A percentile compares a stretch with the other conserved stretches of the same genome.
Evolutionary conservation across 2,888 invertebrate species (phyloP).

Genomic region (Neoascia interrupta): DNA sequence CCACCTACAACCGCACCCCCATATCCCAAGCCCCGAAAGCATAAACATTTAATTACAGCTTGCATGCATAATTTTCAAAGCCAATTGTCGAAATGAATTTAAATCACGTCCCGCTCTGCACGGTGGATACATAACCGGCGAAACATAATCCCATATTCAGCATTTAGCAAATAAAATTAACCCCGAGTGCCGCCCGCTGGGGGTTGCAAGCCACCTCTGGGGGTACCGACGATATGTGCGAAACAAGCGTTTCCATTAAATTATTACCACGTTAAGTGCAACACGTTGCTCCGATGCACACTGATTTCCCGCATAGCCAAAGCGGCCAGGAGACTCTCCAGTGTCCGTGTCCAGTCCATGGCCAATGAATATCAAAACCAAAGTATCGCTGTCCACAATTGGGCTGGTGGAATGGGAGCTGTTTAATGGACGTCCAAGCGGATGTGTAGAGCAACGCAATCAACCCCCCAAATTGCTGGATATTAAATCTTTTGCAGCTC

Average conservation of each 20-base stretch:
- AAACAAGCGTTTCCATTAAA: constrained; percentile 61
- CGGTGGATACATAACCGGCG: constrained; percentile 6
- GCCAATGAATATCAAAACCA: constrained; percentile 12
- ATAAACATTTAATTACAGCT: constrained; percentile 69
- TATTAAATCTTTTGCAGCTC: constrained; percentile 63
- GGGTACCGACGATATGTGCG: constrained; percentile 16
- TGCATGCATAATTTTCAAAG: constrained; percentile 68
- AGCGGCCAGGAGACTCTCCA: neutral
- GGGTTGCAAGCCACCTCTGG: constrained; percentile 4
- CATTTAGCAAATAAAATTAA: constrained; percentile 68
- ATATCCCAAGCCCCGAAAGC: constrained; percentile 16
- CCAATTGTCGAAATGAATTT: constrained; percentile 69
- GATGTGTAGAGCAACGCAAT: constrained; percentile 54
- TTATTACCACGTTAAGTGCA: constrained; percentile 57
- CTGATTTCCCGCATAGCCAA: neutral
- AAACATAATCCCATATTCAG: constrained; percentile 63
- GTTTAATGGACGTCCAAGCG: constrained; percentile 26
- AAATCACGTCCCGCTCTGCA: constrained; percentile 51
- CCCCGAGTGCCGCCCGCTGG: neutral
- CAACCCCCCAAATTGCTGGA: constrained; percentile 59
- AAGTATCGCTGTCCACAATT: neutral
- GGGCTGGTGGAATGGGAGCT: neutral
- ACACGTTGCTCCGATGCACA: constrained; percentile 59
- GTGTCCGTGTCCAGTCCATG: too few relatives aligned
- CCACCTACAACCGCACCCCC: constrained; percentile 17